Base-by-base conservation (phyloP, 1,140 invertebrate genomes). In the Bursaphelenchus mucronatus region DNA sequence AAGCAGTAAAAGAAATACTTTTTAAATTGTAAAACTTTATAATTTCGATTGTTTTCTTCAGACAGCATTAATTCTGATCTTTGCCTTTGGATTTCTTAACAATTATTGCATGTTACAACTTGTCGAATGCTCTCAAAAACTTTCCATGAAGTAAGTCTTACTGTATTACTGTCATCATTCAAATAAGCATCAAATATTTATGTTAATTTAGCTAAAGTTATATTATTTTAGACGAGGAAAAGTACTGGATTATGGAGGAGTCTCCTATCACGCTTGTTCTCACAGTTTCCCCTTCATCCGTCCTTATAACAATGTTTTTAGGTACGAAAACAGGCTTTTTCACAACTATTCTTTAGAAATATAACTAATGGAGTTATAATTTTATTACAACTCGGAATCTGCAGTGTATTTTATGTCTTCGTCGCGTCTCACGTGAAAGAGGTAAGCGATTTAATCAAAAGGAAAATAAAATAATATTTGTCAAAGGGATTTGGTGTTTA, bases 361-460 rank as follows among this genome's bases (percentile, higher is more conserved):
- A 30, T 70, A 21, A 61, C 55, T 6, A 72, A 72, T 30, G 51
- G 53, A 13, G 43, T 63, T 15, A 67, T 72, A 9, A 64, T 72
- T 56, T 40, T 50, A 11, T 43, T 78, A 19, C 76, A 78, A 64
- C 55, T 78, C 17, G 76, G 76, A 15, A 77, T 78, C 19, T 78
- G 76, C 54, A 67, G 68, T 57, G 75, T 79, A 30, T 79, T 76
- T 55, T 79, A 79, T 61, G 75, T 78, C 39, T 78, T 78, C 51
- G 68, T 75, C 13, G 71, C 66, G 1, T 58, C 66, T 9, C 76
- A 79, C 55, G 30, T 74, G 13, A 62, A 72, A 57, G 76, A 77
- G 61, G 74, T 77, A 41, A 50, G 13, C 41, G 17, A 17, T 44
- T 30, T 43, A 21, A 50, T 19, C 15, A 50, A 50, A 2, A 1